phyloP scores from a whole-genome alignment of 2,113 vertebrate species.

The Protobothrops flavoviridis region DNA sequence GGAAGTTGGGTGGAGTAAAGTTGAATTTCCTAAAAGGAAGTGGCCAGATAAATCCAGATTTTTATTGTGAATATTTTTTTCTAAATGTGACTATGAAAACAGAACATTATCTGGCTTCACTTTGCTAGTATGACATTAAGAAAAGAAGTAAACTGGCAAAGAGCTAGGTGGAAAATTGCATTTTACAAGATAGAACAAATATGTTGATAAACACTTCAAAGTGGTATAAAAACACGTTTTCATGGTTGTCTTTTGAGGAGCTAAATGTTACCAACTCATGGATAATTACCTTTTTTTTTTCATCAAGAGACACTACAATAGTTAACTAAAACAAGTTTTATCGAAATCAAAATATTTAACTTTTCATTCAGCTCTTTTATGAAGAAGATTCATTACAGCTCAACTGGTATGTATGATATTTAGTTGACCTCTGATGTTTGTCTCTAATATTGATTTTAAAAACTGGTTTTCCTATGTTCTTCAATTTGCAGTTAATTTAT shows the following conservation, averaged over 20 bases:
- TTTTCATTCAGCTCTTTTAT: not conserved
- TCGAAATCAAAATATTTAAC: not conserved
- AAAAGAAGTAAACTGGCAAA: conserved; percentile 11
- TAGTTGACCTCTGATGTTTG: not conserved
- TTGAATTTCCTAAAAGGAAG: conserved; percentile 54
- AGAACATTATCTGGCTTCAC: conserved; percentile 34
- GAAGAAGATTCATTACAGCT: conserved; percentile 21
- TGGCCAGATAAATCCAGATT: conserved; percentile 38
- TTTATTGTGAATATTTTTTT: conserved; percentile 43
- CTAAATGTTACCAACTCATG: conserved; percentile 5
- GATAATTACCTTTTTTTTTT: not conserved
- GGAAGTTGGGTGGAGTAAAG: conserved; percentile 35
- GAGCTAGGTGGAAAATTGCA: not conserved
- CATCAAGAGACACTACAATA: not conserved
- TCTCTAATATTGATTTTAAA: conserved; percentile 1
- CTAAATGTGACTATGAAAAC: not conserved
- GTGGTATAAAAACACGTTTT: not conserved
- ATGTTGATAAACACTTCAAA: not conserved
- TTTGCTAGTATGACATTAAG: conserved; percentile 42
- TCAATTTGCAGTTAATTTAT: conserved; percentile 11
- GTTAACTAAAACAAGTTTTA: not conserved
- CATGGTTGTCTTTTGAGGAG: not conserved
- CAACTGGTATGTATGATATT: not conserved
- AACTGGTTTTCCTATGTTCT: conserved; percentile 3
- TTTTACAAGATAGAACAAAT: not conserved